Percentiles rank a stretch among this genome's conserved stretches.
Conservation (phyloP, 2,797 vertebrate genomes). For the Manis crassicaudata region DNA sequence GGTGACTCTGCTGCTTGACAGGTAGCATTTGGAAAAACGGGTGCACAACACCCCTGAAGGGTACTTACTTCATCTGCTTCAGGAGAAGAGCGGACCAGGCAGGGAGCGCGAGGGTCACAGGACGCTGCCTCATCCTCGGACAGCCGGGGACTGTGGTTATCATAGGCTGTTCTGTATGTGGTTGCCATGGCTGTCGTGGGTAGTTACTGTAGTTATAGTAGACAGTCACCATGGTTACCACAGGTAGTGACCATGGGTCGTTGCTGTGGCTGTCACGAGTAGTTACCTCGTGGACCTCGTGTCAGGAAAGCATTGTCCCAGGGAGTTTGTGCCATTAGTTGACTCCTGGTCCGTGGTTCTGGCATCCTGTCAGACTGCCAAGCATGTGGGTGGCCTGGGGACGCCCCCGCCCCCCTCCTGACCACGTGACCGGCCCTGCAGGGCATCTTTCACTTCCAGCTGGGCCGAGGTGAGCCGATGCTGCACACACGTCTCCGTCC, state of each 20-base stretch:
- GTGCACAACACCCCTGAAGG: fast-evolving
- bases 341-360: no score
- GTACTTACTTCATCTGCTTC: fast-evolving
- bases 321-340: background rate
- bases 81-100: background rate
- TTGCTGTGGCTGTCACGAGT: background rate
- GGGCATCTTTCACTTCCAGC: conserved; percentile 99
- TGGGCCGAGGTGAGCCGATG: conserved; percentile 97
- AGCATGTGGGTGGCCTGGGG: background rate
- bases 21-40: fast-evolving
- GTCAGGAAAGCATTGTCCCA: background rate
- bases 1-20: background rate
- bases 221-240: no score
- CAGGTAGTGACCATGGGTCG: background rate
- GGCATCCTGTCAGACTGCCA: no score
- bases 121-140: no score
- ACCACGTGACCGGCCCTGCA: conserved; percentile 61
- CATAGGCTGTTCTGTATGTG: no score
- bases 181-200: no score
- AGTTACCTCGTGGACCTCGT: background rate
- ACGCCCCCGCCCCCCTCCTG: fast-evolving
- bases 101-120: no score
- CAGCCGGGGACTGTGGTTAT: no score
- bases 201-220: no score
- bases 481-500: conserved; percentile 98